Evolutionary conservation across 2,797 vertebrate species (phyloP).

Genomic region (Arctocebus calabarensis): DNA sequence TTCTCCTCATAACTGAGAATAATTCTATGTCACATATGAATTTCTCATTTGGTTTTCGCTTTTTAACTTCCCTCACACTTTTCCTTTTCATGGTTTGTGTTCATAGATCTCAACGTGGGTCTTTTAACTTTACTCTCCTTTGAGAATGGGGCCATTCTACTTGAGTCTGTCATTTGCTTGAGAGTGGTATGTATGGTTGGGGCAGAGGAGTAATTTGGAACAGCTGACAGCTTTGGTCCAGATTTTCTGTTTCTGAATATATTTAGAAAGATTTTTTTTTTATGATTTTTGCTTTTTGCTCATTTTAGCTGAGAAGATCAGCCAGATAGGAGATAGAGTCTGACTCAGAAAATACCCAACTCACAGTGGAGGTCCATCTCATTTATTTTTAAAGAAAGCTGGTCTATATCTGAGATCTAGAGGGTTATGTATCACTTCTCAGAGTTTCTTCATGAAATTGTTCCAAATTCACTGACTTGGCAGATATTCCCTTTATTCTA

Average conservation of each 20-base stretch:
- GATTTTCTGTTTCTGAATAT: background rate
- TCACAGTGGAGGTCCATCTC: background rate
- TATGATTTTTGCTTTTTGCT: background rate
- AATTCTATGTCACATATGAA: background rate
- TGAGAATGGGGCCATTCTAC: background rate
- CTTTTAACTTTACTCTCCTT: background rate
- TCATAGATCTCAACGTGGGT: background rate
- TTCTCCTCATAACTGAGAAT: slow-evolving; percentile 19
- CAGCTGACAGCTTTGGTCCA: background rate
- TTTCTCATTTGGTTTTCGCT: background rate
- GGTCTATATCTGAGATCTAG: background rate
- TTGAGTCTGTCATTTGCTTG: background rate
- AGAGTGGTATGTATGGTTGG: background rate
- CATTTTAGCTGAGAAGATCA: background rate
- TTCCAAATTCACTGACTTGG: background rate
- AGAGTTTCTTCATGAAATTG: background rate
- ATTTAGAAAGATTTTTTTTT: background rate
- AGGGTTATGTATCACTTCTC: background rate
- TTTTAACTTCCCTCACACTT: background rate
- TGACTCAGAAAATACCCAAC: background rate
- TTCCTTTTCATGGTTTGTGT: background rate
- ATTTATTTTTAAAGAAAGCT: background rate
- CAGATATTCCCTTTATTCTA: background rate
- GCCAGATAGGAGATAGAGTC: background rate
- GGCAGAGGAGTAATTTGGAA: background rate